phyloP scores from a whole-genome alignment of 2,113 vertebrate species.

The Gallinago undulata region DNA sequence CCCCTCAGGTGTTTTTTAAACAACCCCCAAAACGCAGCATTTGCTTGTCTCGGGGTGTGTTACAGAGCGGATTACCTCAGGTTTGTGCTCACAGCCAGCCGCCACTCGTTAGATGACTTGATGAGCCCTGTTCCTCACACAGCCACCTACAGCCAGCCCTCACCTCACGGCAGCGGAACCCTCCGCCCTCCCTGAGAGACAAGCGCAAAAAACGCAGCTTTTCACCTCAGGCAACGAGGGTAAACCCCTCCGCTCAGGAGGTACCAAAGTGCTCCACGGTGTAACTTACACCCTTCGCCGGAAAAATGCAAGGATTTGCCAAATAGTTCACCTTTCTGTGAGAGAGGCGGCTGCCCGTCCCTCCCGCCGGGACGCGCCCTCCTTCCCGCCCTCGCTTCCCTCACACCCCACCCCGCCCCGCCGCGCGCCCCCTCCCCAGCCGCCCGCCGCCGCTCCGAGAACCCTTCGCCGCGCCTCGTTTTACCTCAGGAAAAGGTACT shows the following conservation, averaged over 20 bases:
- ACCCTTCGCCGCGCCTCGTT: rapidly evolving
- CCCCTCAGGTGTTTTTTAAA: neutral
- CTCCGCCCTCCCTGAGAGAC: neutral
- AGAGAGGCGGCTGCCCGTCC: rapidly evolving
- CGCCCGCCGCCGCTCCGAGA: rapidly evolving
- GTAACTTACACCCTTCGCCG: neutral
- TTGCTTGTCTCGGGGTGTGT: neutral
- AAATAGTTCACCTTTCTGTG: neutral
- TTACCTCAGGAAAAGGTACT: neutral
- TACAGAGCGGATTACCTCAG: neutral
- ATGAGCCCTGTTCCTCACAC: neutral
- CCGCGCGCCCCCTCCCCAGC: too few relatives aligned
- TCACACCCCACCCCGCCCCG: neutral
- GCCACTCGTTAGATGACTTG: too few relatives aligned
- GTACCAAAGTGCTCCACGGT: neutral
- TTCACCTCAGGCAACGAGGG: neutral
- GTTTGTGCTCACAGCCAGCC: neutral
- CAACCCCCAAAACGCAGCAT: neutral
- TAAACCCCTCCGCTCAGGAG: neutral
- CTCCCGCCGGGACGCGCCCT: too few relatives aligned
- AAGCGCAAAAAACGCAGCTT: neutral
- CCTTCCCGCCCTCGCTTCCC: neutral
- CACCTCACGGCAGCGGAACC: neutral
- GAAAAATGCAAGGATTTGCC: neutral
- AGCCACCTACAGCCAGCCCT: neutral